Evolutionary conservation across 2,113 vertebrate species (phyloP), one percentile per base, ranked within the genome.

Genomic region (Tautogolabrus adspersus): DNA sequence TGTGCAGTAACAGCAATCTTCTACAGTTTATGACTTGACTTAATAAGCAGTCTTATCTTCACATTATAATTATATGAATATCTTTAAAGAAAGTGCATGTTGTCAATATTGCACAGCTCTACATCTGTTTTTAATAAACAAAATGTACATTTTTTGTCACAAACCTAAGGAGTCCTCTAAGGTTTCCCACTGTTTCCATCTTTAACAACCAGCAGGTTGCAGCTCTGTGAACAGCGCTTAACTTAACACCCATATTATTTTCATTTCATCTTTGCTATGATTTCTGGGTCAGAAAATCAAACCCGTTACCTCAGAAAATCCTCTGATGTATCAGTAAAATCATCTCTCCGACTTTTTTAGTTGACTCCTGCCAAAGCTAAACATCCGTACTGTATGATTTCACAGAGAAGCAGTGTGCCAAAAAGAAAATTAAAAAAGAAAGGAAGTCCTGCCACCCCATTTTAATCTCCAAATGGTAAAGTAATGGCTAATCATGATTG

Each of bases 351-450:
- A 12, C 59, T 61, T 57, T 30, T 47, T 64, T 65, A 51, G 62
- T 18, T 10, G 72, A 81, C 63, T 68, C n/a, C 49, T 34, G 0
- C 42, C 47, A 26, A 38, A 73, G 64, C 65, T 82, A 47, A 82
- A 79, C 60, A 71, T 78, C 55, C 54, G 38, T 56, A 56, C 59
- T 47, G 44, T 56, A 56, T 66, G 75, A 65, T 57, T 38, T 68
- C 30, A 72, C 61, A 80, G 79, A 84, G 72, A 77, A 54, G 21
- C 58, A 73, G 13, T 8, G 49, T 38, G 49, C 54, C 66, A 60
- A 64, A 75, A n/a, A 9, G 1, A 52, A 66, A 69, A 52, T 34
- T 34, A 22, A 55, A 46, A n/a, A 47, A n/a, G 22, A 46, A 46
- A 57, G n/a, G 11, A 3, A 42, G 65, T 44, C 49, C 61, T 12